phyloP scores from a whole-genome alignment of 2,113 vertebrate species.

The Bubo scandiacus region DNA sequence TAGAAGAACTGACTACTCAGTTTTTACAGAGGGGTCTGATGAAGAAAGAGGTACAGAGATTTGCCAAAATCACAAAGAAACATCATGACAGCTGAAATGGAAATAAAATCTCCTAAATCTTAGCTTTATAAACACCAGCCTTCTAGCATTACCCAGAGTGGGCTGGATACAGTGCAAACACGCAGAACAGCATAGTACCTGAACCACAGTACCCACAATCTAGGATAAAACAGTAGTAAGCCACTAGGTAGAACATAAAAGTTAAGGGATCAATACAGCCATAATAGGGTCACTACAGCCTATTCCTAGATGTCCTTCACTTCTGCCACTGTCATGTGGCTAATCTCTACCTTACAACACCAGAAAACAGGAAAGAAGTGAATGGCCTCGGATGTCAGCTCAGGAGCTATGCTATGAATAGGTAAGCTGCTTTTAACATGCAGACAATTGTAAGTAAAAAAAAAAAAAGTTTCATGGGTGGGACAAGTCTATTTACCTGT shows the following conservation, averaged over 20 bases:
- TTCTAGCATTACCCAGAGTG: not conserved
- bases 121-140: not conserved
- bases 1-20: not conserved
- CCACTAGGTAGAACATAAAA: not conserved
- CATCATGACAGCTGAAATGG: not conserved
- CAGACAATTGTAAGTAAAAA: not conserved
- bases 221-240: not conserved
- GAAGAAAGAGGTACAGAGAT: not conserved
- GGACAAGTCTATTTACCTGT: not conserved
- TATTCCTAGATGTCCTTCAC: not conserved
- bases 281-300: accelerated
- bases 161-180: not conserved
- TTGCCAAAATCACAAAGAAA: not conserved
- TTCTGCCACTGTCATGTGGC: not conserved
- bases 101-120: not conserved
- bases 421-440: not conserved
- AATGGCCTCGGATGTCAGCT: not conserved
- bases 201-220: not conserved
- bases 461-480: not conserved
- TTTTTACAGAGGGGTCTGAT: not conserved
- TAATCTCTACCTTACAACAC: not conserved
- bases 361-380: not conserved
- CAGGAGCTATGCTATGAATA: not conserved
- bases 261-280: not conserved
- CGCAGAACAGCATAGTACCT: not conserved